phyloP scores from a whole-genome alignment of 2,888 invertebrate genomes.

The Xestoiulus laeticollis region DNA sequence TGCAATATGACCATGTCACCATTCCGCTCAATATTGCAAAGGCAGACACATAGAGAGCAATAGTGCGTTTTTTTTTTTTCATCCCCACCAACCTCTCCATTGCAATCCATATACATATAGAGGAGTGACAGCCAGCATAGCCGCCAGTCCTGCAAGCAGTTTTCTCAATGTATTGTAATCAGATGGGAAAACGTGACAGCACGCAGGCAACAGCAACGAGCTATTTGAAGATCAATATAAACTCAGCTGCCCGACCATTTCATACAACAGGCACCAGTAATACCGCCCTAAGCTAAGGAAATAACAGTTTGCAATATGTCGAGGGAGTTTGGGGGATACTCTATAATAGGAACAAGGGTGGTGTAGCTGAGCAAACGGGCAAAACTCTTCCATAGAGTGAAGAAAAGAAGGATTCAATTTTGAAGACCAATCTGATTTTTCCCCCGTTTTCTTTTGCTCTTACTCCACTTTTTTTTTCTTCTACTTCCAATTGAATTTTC shows the following conservation, averaged over 20 bases:
- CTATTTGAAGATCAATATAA: slow-evolving; percentile 47
- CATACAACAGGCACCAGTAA: slow-evolving; percentile 47
- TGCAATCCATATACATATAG: not conserved
- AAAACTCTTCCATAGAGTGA: not conserved
- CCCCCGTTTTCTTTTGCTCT: not conserved
- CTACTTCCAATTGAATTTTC: not conserved
- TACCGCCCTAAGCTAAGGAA: slow-evolving; percentile 42
- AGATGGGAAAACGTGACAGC: slow-evolving; percentile 42
- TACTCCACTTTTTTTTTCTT: not conserved
- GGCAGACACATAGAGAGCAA: not conserved
- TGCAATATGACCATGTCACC: not conserved
- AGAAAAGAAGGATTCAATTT: slow-evolving; percentile 47
- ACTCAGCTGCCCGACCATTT: slow-evolving; percentile 42
- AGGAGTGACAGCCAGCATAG: slow-evolving; percentile 34
- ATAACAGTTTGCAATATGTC: slow-evolving; percentile 49
- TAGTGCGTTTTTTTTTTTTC: no score
- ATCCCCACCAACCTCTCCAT: not conserved
- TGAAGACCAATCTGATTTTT: slow-evolving; percentile 47
- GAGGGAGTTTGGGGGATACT: slow-evolving; percentile 45
- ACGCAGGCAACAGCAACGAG: slow-evolving; percentile 9
- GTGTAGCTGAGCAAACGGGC: slow-evolving; percentile 22
- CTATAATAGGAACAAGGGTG: slow-evolving; percentile 44
- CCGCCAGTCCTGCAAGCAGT: not conserved
- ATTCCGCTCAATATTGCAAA: not conserved
- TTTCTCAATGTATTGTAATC: slow-evolving; percentile 43